Percentiles rank a stretch among this genome's conserved stretches.
phyloP scores from a whole-genome alignment of 2,113 vertebrate genomes.

The Rousettus leschenaultii region DNA sequence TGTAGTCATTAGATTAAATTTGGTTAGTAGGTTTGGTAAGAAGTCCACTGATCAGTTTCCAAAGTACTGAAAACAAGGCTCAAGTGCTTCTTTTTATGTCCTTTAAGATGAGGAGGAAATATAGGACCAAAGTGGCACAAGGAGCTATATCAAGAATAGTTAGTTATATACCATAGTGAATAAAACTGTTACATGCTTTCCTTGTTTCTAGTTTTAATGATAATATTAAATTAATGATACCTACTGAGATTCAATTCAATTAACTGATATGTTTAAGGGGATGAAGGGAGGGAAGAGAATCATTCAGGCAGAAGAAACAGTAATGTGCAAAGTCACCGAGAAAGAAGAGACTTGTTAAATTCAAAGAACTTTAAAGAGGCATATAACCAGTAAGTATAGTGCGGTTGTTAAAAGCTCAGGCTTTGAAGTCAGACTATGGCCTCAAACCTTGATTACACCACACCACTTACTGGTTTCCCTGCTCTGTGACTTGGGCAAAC shows the following conservation, averaged over 20 bases:
- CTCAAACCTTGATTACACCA: neutral
- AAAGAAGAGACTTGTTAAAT: neutral
- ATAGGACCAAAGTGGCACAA: neutral
- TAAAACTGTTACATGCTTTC: conserved; percentile 20
- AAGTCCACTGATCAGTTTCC: conserved; percentile 8
- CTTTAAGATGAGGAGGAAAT: neutral
- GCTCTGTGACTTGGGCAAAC: neutral
- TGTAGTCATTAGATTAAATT: neutral
- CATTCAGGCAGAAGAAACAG: neutral
- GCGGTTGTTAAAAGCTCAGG: neutral
- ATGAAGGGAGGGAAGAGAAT: neutral
- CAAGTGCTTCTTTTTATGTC: neutral
- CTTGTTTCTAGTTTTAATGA: conserved; percentile 13
- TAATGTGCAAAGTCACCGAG: neutral
- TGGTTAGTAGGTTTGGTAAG: conserved; percentile 21
- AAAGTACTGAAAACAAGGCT: neutral
- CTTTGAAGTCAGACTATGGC: neutral
- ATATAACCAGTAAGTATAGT: neutral
- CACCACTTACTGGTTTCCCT: neutral
- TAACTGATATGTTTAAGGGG: neutral
- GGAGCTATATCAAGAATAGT: neutral
- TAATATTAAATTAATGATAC: conserved; percentile 7
- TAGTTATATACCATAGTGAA: neutral
- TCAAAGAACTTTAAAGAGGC: neutral
- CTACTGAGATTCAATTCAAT: conserved; percentile 16